phyloP scores from a whole-genome alignment of 2,113 vertebrate species.

The Plecturocebus donacophilus region DNA sequence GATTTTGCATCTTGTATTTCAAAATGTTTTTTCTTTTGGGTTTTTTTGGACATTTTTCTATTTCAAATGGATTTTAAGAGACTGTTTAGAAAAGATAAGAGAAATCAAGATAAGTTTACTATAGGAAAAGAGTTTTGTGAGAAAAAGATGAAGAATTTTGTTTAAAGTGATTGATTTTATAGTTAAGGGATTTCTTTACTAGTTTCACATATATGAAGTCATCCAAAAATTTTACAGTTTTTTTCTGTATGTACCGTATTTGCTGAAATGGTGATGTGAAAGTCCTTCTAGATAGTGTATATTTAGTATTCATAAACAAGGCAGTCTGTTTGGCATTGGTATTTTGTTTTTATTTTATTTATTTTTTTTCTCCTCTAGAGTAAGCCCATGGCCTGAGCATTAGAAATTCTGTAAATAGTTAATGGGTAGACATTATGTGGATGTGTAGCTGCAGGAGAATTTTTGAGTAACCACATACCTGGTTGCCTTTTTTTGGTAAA shows the following conservation, averaged over 20 bases:
- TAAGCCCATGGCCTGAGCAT: background rate
- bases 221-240: background rate
- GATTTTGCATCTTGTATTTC: conserved; percentile 44
- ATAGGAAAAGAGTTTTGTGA: conserved; percentile 12
- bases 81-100: conserved; percentile 30
- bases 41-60: conserved; percentile 21
- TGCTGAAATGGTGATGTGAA: conserved; percentile 6
- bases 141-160: background rate
- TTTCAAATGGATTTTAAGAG: conserved; percentile 29
- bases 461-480: background rate
- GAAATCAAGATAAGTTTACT: background rate
- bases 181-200: background rate
- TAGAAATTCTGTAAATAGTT: background rate
- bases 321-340: background rate
- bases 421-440: background rate
- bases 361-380: background rate
- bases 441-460: background rate
- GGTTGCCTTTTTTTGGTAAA: background rate
- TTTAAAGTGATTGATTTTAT: conserved; percentile 42
- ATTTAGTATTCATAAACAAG: background rate
- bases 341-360: background rate
- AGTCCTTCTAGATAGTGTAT: background rate
- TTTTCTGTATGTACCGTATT: background rate
- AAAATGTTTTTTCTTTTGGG: conserved; percentile 38
- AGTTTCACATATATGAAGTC: background rate